Base-by-base conservation (phyloP, 2,797 vertebrate species). In the Acrossocheilus fasciatus region DNA sequence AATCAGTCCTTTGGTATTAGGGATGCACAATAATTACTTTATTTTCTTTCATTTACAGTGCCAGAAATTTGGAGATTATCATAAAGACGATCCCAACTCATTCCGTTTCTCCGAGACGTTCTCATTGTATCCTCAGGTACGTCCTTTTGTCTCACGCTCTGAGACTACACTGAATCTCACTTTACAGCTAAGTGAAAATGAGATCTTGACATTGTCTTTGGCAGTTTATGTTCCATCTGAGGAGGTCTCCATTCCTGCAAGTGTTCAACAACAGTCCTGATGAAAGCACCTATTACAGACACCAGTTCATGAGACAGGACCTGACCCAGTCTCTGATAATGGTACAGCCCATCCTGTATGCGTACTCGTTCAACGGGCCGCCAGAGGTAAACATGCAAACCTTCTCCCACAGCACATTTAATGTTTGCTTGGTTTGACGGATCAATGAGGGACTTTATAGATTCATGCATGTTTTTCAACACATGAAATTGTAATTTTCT, bases 211-310 rank as follows among this genome's bases (percentile, higher is more conserved):
- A 50, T 43, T 72, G 20, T 75, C 36, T 73, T 89, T 93, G 93
- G 50, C 92, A 99, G 98, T 99, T 99, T 90, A 99, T 99, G 98
- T 99, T 99, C 94, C 98, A 99, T 94, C 95, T 99, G 94, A 96
- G 98, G 91, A 96, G 98, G 89, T 99, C 98, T 79, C 97, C 98
- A 26, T 99, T 99, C 95, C 96, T 99, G 18, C 98, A 99, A 96
- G 97, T 99, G 89, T 99, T 99, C 93, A 99, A 99, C 92, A 99
- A 99, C 95, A 99, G 98, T 91, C 98, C 98, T 0, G 98, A 99
- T 84, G 98, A 99, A 92, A 98, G 98, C 88, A 98, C 97, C 0
- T 99, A 98, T 86, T 99, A 99, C 91, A 95, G 98, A 52, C 98
- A 99, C 69, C 97, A 99, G 89, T 99, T 99, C 88, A 98, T 98